Base-by-base conservation (phyloP, 2,113 vertebrate genomes). In the Atlantisia rogersi region DNA sequence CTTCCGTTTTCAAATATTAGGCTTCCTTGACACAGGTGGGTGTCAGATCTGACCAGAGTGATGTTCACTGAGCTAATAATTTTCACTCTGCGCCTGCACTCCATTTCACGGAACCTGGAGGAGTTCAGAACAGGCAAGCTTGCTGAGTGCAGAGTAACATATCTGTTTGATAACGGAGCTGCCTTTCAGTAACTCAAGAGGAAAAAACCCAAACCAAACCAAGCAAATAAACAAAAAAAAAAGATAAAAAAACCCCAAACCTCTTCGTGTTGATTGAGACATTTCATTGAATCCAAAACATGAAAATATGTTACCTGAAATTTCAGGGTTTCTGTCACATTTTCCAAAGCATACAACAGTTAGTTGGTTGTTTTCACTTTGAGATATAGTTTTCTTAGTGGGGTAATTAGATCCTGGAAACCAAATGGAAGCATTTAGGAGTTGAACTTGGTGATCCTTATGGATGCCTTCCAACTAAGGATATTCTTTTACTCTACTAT, bases 11-110 rank as follows among this genome's bases (percentile, higher is more conserved):
- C 42, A 80, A 80, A 90, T 1, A 4, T 74, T 74, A 70, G 63
- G 83, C 82, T 93, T 80, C 58, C 69, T 70, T 74, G 76, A 82
- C 67, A 87, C 78, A 95, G 63, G 84, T 82, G 46, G 67, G 25
- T 95, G 46, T 96, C 91, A 91, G 55, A 76, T 80, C 82, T 94
- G 93, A 88, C 87, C 85, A 3, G n/a, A 94, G 46, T 91, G 82
- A 91, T 96, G 84, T 85, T 95, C 92, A 77, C 20, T 86, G 82
- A 91, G 86, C 56, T 88, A 88, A 89, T 82, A 88, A 93, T 92
- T 96, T 92, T 89, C 42, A 79, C 35, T 92, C 76, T 83, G 73
- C 16, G 15, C 19, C 86, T 91, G 69, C 65, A 76, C 44, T 88
- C 29, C 86, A 88, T 82, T 90, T 95, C 70, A 82, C 0, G 3